These are phyloP conservation scores for Arrhamphus sclerolepis DNA, from an alignment of 2,797 vertebrate genomes.

Conservation along the genomic window DNA sequence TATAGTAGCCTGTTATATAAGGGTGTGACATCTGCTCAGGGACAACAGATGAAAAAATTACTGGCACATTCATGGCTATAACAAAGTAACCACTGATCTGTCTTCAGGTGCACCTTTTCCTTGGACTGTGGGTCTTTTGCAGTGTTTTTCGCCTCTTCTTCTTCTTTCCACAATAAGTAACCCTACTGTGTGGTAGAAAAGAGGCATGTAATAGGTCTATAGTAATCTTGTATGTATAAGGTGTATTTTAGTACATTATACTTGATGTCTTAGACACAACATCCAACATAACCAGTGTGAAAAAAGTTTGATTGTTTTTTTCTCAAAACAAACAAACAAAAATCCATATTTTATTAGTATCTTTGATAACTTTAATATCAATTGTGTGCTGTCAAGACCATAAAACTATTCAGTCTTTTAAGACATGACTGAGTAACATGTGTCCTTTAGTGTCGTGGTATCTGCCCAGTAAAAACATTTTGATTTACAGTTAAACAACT, in stretches of 20 bases:
- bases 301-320: neutral
- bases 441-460: too few relatives aligned
- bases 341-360: too few relatives aligned
- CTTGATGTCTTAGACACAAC: neutral
- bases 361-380: too few relatives aligned
- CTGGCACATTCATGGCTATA: neutral
- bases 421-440: too few relatives aligned
- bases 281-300: neutral
- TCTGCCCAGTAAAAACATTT: too few relatives aligned
- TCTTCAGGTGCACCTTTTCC: neutral
- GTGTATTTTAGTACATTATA: slow-evolving; percentile 5
- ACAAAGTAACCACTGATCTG: neutral
- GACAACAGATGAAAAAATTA: slow-evolving; percentile 11
- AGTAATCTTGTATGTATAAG: neutral
- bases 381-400: too few relatives aligned
- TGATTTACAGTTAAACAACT: too few relatives aligned
- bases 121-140: neutral
- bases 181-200: neutral
- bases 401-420: too few relatives aligned
- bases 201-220: neutral
- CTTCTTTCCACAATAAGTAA: slow-evolving; percentile 10
- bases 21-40: slow-evolving; percentile 27
- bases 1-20: slow-evolving; percentile 2
- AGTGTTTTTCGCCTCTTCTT: neutral
- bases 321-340: neutral